Conservation (phyloP, 2,113 vertebrate genomes). For the Plectropomus leopardus region DNA sequence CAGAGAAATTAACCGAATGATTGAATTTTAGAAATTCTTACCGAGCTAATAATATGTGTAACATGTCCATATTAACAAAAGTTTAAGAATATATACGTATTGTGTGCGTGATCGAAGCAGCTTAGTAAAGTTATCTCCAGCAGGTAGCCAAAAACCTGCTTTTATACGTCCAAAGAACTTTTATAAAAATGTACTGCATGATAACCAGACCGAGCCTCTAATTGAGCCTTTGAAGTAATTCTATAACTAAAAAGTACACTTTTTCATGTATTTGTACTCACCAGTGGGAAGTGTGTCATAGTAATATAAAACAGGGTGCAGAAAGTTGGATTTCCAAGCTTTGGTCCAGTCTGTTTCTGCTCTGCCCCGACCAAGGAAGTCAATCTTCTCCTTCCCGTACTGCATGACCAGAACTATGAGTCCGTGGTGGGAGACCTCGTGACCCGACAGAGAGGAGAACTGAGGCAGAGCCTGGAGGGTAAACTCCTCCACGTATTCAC, state of each 20-base stretch:
- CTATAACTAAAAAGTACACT: not conserved
- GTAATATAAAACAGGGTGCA: slow-evolving; percentile 96
- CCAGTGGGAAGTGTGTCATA: slow-evolving; percentile 92
- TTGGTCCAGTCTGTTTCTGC: slow-evolving; percentile 91
- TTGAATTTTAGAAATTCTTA: too few species aligned
- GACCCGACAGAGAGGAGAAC: slow-evolving; percentile 89
- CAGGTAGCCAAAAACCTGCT: too few species aligned
- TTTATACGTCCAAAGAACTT: too few species aligned
- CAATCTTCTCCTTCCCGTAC: slow-evolving; percentile 91
- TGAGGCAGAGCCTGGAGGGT: slow-evolving; percentile 89
- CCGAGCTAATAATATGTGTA: too few species aligned
- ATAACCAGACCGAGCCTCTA: too few species aligned
- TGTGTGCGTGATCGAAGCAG: too few species aligned
- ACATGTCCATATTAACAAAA: too few species aligned
- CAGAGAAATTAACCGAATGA: too few species aligned
- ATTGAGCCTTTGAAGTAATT: too few species aligned
- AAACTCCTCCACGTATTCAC: slow-evolving; percentile 95
- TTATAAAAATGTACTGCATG: too few species aligned
- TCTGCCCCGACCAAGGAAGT: slow-evolving; percentile 86
- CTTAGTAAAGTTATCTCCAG: too few species aligned
- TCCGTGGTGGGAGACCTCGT: slow-evolving; percentile 80
- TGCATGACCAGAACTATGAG: slow-evolving; percentile 94
- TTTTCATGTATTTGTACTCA: slow-evolving; percentile 63
- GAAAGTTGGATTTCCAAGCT: slow-evolving; percentile 96
- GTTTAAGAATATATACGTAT: too few species aligned